Evolutionary conservation across 2,113 vertebrate species (phyloP).

Genomic region (Ictalurus furcatus): DNA sequence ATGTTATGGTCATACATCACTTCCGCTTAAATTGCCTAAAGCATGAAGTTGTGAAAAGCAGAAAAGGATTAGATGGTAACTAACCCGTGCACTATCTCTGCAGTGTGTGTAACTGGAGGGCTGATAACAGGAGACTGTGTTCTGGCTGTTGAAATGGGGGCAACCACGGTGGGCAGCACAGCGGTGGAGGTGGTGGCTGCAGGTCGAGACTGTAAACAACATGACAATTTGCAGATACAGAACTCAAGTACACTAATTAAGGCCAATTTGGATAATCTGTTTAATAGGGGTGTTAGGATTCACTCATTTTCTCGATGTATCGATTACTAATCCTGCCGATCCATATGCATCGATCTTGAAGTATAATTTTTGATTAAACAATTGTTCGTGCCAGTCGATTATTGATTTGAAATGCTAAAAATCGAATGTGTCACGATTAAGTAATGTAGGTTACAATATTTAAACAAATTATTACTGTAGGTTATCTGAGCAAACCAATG

Average conservation of each 20-base stretch:
- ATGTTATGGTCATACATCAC: not conserved
- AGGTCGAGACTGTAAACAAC: slow-evolving; percentile 82
- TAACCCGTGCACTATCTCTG: slow-evolving; percentile 89
- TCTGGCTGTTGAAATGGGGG: slow-evolving; percentile 88
- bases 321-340: too few relatives aligned
- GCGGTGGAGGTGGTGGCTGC: slow-evolving; percentile 88
- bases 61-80: not conserved
- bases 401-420: too few relatives aligned
- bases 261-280: not conserved
- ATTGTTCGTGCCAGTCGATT: too few relatives aligned
- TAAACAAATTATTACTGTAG: too few relatives aligned
- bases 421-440: too few relatives aligned
- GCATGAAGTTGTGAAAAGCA: not conserved
- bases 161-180: slow-evolving; percentile 91
- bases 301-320: too few relatives aligned
- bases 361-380: too few relatives aligned
- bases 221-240: not conserved
- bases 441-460: too few relatives aligned
- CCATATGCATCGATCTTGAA: too few relatives aligned
- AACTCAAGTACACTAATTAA: not conserved
- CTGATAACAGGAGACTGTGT: slow-evolving; percentile 94
- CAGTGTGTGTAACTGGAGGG: slow-evolving; percentile 84
- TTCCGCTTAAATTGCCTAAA: not conserved
- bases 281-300: too few relatives aligned
- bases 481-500: too few relatives aligned